Evolutionary conservation across 2,113 vertebrate species (phyloP).

Genomic region (Todiramphus saurophagus): DNA sequence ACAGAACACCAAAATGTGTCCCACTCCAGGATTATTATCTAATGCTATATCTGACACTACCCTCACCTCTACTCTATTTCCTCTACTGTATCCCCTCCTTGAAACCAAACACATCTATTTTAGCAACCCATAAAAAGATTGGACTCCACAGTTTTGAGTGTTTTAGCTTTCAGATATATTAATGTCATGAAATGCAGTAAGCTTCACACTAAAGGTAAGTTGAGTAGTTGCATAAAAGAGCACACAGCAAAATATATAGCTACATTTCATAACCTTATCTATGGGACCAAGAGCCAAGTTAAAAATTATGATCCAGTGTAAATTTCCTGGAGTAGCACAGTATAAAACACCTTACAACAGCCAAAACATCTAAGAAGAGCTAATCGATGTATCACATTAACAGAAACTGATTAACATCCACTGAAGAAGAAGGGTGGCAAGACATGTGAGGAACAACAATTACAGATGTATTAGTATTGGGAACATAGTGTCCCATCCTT

Average conservation of each 20-base stretch:
- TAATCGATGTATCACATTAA: background rate
- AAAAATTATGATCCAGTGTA: background rate
- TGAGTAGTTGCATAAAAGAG: background rate
- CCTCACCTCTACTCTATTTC: background rate
- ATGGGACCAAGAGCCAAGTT: background rate
- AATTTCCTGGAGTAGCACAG: background rate
- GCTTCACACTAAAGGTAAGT: background rate
- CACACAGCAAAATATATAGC: background rate
- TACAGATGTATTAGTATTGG: background rate
- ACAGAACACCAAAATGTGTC: background rate
- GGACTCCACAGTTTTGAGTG: background rate
- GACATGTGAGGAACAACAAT: background rate
- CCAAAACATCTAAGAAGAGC: background rate
- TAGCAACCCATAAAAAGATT: background rate
- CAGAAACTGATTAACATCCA: background rate
- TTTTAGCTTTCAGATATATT: background rate
- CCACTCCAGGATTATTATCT: background rate
- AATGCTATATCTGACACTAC: background rate
- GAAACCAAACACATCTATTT: background rate
- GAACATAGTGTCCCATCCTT: background rate
- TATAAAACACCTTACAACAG: background rate
- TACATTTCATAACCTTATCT: background rate
- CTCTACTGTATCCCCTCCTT: background rate
- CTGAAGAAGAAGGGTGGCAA: background rate
- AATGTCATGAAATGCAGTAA: background rate